Evolutionary conservation across 2,797 vertebrate species (phyloP), one percentile per base, ranked within the genome.

Genomic region (Alfaro cultratus): DNA sequence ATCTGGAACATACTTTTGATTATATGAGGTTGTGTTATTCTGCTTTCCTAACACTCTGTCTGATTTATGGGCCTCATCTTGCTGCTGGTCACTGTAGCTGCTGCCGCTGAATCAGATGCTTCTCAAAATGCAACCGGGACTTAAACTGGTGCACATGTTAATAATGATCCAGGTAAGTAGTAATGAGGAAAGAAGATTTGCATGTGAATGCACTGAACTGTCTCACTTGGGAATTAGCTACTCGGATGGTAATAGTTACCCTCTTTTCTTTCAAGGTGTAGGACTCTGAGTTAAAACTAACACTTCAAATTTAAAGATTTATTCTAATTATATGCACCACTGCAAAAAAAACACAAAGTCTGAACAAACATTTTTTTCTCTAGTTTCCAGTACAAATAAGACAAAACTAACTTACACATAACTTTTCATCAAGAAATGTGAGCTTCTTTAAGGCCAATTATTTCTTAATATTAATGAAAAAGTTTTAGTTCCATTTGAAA

Each of bases 1-100:
- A 94, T 94, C 87, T 83, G 76, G 86, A 94, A 93, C 92, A 93
- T 87, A 88, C 89, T 91, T 88, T 84, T 1, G 87, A 91, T 89
- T 79, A 83, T 92, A 89, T 90, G 47, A 5, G 84, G 77, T 84
- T 75, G 86, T 86, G 87, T 91, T 92, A 83, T 91, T 83, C 89
- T 74, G 86, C 85, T 83, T 86, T 91, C 85, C 79, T 64, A 36
- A 90, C 88, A 91, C 85, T 87, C 88, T 71, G 85, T 76, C 87
- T 92, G 93, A 94, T 93, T 93, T 93, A 93, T 85, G 85, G 85
- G 81, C 85, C 75, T 86, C 91, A 29, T 88, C 83, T 85, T 77
- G 83, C 84, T 86, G 86, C 92, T 75, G 80, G 91, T 90, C 81
- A 46, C 77, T 79, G 23, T n/a, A 80, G 87, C 87, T 87, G 85